Evolutionary conservation across 2,797 vertebrate species (phyloP), one percentile per base, ranked within the genome.

Genomic region (Dendrocincla tyrannina): DNA sequence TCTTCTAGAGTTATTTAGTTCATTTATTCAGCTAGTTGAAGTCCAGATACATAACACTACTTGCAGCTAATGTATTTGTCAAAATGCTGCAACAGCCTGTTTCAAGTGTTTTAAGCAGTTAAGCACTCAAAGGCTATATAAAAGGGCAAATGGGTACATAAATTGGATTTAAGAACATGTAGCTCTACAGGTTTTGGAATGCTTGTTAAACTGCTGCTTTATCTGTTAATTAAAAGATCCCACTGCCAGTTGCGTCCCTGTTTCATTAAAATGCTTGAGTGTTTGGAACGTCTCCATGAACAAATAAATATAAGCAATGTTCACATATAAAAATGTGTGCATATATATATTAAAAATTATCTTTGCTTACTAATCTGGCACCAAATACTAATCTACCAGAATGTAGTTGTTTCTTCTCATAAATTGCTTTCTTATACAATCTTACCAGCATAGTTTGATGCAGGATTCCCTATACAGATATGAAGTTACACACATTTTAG

Each of bases 201-300:
- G 58, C 58, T 88, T 83, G 24, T 90, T 94, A 92, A 97, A 68
- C 42, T 88, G 77, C 63, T 91, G n/a, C 85, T 92, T 80, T 69
- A 58, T 75, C 84, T 93, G 35, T 76, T 94, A 94, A 95, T 92
- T 96, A 90, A 93, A 95, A 94, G 64, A 58, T 96, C 53, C 53
- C 58, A 30, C 18, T 92, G 62, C 58, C 47, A 88, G 58, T 77
- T 83, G 22, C 52, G 41, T 55, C 75, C 17, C 41, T 66, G 39
- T 93, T 95, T 95, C 78, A 75, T 94, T 94, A 52, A 89, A 95
- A 41, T 85, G 30, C 44, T 96, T 25, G n/a, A 47, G 37, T 32
- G 28, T 60, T 42, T 92, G 74, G 81, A 95, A 80, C 5, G 9
- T 67, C 44, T 91, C 60, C 68, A 35, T 46, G 62, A 85, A 75